Conservation (phyloP, 1,140 invertebrate genomes). For the Drosophila virilis region DNA sequence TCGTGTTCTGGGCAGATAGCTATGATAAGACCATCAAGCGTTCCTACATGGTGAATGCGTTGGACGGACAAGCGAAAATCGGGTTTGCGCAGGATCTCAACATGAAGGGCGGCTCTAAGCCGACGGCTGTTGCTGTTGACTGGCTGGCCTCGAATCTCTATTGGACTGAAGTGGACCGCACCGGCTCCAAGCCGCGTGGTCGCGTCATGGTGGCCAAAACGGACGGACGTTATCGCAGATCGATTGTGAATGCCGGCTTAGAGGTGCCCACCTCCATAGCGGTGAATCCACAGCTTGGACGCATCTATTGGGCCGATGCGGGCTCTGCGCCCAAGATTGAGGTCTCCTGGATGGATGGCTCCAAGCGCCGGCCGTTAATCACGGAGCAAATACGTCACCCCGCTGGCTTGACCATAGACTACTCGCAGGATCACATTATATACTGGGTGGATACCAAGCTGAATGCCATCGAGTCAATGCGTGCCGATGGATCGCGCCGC, state of each 20-base stretch:
- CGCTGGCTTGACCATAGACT: constrained; percentile 95
- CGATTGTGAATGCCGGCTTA: constrained; percentile 89
- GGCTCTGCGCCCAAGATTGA: constrained; percentile 94
- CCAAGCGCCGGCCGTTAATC: constrained; percentile 91
- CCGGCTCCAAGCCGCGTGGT: constrained; percentile 89
- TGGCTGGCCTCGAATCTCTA: constrained; percentile 97
- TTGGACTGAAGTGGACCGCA: constrained; percentile 95
- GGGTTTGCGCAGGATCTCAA: constrained; percentile 95
- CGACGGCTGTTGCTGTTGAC: constrained; percentile 94
- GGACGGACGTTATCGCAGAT: constrained; percentile 94
- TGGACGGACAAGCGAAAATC: constrained; percentile 90
- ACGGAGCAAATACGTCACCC: constrained; percentile 92
- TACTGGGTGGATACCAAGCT: constrained; percentile 98
- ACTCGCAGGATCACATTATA: constrained; percentile 93
- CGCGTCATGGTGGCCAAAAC: constrained; percentile 94
- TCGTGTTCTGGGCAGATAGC: constrained; percentile 97
- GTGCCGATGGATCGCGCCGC: constrained; percentile 92
- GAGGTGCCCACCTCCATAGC: constrained; percentile 94
- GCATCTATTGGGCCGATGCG: constrained; percentile 95
- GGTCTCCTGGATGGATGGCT: constrained; percentile 98
- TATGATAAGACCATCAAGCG: constrained; percentile 95
- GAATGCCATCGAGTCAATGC: constrained; percentile 96
- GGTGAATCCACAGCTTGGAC: constrained; percentile 93
- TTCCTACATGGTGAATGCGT: constrained; percentile 93
- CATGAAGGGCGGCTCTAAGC: constrained; percentile 91